Evolutionary conservation across 2,113 vertebrate species (phyloP).

Genomic region (Periophthalmus modestus): DNA sequence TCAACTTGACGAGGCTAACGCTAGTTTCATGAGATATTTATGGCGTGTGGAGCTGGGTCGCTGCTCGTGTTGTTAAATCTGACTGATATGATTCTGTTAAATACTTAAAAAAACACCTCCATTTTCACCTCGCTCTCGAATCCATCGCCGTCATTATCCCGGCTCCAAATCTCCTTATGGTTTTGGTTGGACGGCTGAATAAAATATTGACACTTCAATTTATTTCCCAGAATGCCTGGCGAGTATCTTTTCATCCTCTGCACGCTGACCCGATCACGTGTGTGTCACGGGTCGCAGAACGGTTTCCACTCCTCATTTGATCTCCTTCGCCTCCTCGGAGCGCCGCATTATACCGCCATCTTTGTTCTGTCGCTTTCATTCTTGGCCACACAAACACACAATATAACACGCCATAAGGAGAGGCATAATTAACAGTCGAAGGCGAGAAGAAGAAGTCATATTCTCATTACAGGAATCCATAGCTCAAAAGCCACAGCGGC

Average conservation of each 20-base stretch:
- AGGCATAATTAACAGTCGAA: conserved; percentile 59
- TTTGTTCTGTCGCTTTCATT: conserved; percentile 5
- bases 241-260: not conserved
- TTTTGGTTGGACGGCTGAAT: not conserved
- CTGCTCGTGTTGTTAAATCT: not conserved
- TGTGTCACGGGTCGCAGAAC: conserved; percentile 26
- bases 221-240: not conserved
- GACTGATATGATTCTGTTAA: not conserved
- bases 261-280: conserved; percentile 20
- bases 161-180: not conserved
- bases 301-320: conserved; percentile 35
- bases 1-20: not conserved
- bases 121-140: not conserved
- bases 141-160: not conserved
- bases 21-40: not conserved
- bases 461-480: conserved; percentile 53
- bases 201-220: not conserved
- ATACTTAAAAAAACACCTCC: not conserved
- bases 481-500: conserved; percentile 23
- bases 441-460: conserved; percentile 49
- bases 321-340: not conserved
- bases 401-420: conserved; percentile 17
- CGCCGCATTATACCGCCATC: conserved; percentile 3
- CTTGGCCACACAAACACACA: not conserved
- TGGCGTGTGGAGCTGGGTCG: not conserved